phyloP scores from a whole-genome alignment of 2,888 invertebrate genomes.

The Meandrusa payeni region DNA sequence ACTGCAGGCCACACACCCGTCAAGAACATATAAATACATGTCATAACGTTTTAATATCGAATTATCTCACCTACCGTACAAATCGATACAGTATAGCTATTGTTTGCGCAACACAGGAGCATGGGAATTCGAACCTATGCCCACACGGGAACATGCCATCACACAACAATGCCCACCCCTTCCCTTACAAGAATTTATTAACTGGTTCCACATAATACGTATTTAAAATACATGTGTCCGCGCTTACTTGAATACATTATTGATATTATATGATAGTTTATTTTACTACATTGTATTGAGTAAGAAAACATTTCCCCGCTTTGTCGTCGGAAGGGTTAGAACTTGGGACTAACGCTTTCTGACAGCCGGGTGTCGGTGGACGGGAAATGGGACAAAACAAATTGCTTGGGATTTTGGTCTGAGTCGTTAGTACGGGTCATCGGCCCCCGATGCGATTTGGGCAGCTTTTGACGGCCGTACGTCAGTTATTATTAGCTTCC shows the following conservation, averaged over 20 bases:
- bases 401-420: conserved; percentile 71
- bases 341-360: conserved; percentile 40
- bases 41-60: conserved; percentile 63
- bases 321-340: conserved; percentile 44
- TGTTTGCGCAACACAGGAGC: conserved; percentile 46
- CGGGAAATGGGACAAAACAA: conserved; percentile 45
- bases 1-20: conserved; percentile 61
- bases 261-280: conserved; percentile 81
- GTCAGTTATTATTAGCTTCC: conserved; percentile 64
- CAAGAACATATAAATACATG: conserved; percentile 65
- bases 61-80: conserved; percentile 56
- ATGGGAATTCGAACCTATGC: conserved; percentile 71
- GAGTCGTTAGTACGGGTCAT: conserved; percentile 76
- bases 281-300: conserved; percentile 61
- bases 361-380: conserved; percentile 40
- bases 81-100: conserved; percentile 59
- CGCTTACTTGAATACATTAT: conserved; percentile 69
- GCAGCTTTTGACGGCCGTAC: conserved; percentile 72
- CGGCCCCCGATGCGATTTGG: conserved; percentile 76
- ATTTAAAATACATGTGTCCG: conserved; percentile 80
- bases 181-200: conserved; percentile 51
- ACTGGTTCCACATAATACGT: conserved; percentile 77
- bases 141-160: conserved; percentile 34
- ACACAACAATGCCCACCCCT: conserved; percentile 47
- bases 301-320: conserved; percentile 47